Percentiles rank a stretch among this genome's conserved stretches.
Evolutionary conservation across 2,888 invertebrate genomes (phyloP).

Genomic region (Hofmannophila pseudospretella): DNA sequence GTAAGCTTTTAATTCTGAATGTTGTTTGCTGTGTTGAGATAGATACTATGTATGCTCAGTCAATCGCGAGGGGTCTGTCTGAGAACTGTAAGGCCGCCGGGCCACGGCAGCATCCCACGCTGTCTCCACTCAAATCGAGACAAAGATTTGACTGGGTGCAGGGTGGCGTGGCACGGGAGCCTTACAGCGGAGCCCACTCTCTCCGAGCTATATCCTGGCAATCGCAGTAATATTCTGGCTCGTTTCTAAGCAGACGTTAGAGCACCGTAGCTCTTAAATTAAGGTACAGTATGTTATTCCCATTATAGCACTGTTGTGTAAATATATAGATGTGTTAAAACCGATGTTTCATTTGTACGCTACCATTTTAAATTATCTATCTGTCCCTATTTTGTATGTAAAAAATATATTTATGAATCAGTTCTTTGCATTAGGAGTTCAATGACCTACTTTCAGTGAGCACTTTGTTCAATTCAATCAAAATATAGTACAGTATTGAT

Average conservation of each 20-base stretch:
- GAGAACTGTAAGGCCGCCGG: slow-evolving; percentile 40
- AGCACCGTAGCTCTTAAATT: slow-evolving; percentile 53
- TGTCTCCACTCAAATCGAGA: slow-evolving; percentile 59
- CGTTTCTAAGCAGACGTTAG: slow-evolving; percentile 46
- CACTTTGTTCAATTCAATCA: too few species aligned
- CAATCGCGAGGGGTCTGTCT: too few species aligned
- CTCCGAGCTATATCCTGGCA: slow-evolving; percentile 51
- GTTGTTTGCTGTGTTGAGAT: not conserved
- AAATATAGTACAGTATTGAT: too few species aligned
- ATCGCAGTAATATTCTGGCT: slow-evolving; percentile 44
- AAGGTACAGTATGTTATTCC: slow-evolving; percentile 55
- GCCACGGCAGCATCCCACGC: slow-evolving; percentile 68
- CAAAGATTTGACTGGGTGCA: slow-evolving; percentile 63
- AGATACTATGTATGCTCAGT: not conserved
- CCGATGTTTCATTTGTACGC: slow-evolving; percentile 46
- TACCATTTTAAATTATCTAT: too few species aligned
- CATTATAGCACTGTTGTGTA: slow-evolving; percentile 74
- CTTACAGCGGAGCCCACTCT: slow-evolving; percentile 40
- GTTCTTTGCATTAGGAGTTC: too few species aligned
- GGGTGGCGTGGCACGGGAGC: slow-evolving; percentile 48
- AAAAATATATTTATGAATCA: too few species aligned
- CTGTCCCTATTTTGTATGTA: too few species aligned
- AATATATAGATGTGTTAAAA: slow-evolving; percentile 77
- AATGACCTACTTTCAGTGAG: too few species aligned
- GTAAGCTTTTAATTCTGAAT: not conserved